Base-by-base conservation (phyloP, 2,113 vertebrate genomes). In the Abramis brama region DNA sequence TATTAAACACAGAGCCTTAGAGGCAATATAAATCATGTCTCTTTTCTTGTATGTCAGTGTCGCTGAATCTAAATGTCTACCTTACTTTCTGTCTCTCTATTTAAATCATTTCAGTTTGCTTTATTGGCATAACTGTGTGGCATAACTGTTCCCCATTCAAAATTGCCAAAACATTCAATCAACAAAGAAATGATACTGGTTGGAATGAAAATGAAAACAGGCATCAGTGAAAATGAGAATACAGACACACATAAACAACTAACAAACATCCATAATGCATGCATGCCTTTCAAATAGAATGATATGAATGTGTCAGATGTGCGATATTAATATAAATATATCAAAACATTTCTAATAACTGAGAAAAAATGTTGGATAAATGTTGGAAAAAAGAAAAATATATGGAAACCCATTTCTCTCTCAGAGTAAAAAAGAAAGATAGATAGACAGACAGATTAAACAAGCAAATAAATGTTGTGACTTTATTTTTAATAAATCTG, bases 21-120 rank as follows among this genome's bases (percentile, higher is more conserved):
- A 86, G 79, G 71, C 33, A 62, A 47, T 30, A 79, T 13, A 86
- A 82, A 68, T 68, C 79, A 82, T 68, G 13, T 82, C 47, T 86
- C 11, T 80, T 55, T 43, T 59, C 68, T 50, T 13, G 17, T 78
- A 55, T 50, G 79, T 68, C 11, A 7, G 60, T 62, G 19, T 78
- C 27, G 6, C 23, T 47, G 60, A 68, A 30, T 81, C 11, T 73
- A 43, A 73, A 73, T 43, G 70, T 43, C 70, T 39, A 21, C 33
- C 33, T 71, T 36, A 10, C 66, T 17, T 66, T 66, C 64, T 19
- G 64, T 33, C 15, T 62, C 12, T 39, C 19, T 33, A 30, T 68
- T 66, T 17, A 21, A 19, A 50, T 82, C n/a, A 25, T 39, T 47
- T 47, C 39, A 10, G 43, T 68, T 17, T 30, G 39, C 11, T 50